Evolutionary conservation across 2,888 invertebrate genomes (phyloP).

Genomic region (Diloba caeruleocephala): DNA sequence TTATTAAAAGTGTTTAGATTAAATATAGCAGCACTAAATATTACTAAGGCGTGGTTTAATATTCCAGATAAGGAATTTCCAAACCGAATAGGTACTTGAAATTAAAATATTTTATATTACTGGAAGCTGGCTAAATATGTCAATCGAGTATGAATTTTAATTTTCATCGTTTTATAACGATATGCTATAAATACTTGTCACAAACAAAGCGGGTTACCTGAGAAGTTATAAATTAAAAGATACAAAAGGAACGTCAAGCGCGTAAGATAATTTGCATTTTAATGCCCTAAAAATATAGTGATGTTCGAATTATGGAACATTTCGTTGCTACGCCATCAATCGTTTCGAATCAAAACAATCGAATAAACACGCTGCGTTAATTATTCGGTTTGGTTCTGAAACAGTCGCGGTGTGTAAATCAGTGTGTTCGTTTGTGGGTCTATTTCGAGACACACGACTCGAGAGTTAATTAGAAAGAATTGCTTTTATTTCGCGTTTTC

Average conservation of each 20-base stretch:
- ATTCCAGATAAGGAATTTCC: conserved; percentile 8
- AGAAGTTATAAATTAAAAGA: conserved; percentile 44
- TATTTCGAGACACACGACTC: conserved; percentile 78
- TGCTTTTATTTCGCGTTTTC: conserved; percentile 88
- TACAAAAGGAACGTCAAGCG: conserved; percentile 48
- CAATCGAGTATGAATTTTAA: conserved; percentile 29
- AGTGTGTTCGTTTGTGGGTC: conserved; percentile 72
- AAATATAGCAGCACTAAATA: conserved; percentile 1
- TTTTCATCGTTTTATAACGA: conserved; percentile 40
- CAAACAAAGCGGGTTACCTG: conserved; percentile 42
- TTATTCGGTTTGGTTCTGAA: conserved; percentile 81
- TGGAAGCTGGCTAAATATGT: conserved; percentile 13
- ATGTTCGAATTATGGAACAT: conserved; percentile 56
- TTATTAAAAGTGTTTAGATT: conserved; percentile 12
- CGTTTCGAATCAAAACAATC: conserved; percentile 85
- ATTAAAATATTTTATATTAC: conserved; percentile 23
- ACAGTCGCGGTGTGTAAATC: conserved; percentile 84
- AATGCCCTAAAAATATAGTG: conserved; percentile 48
- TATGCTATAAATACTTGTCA: conserved; percentile 17
- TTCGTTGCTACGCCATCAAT: conserved; percentile 70
- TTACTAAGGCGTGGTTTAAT: conserved; percentile 4
- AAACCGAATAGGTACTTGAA: conserved; percentile 14
- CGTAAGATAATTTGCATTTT: conserved; percentile 51
- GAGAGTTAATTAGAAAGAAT: conserved; percentile 88
- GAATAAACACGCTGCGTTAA: conserved; percentile 84